Conservation (phyloP, 2,888 invertebrate species). For the Macrosoma leucophasiata region DNA sequence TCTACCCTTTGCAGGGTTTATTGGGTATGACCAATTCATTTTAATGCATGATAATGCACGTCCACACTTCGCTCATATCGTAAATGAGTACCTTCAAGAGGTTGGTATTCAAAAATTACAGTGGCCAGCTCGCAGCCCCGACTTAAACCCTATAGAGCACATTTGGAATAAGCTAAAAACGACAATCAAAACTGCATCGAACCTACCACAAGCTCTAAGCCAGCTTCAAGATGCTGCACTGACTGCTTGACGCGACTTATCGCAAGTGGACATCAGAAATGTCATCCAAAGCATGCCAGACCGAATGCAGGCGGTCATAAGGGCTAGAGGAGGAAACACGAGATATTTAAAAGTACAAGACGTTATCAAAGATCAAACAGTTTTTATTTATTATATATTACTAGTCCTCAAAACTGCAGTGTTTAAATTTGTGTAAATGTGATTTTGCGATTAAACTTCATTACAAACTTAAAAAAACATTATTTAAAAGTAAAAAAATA, state of each 20-base stretch:
- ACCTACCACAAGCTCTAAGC: too few species aligned
- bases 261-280: constrained; percentile 15
- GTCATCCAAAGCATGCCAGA: constrained; percentile 14
- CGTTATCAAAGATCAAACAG: neutral
- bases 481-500: neutral
- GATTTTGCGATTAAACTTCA: neutral
- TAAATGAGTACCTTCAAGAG: constrained; percentile 8
- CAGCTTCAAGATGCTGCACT: too few species aligned
- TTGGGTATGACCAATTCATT: constrained; percentile 6
- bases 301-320: constrained; percentile 18
- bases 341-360: constrained; percentile 6
- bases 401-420: constrained; percentile 1
- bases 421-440: neutral
- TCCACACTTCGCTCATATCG: constrained; percentile 5
- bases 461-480: neutral
- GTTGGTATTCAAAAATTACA: constrained; percentile 16
- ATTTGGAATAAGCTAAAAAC: constrained; percentile 18
- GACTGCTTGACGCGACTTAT: too few species aligned
- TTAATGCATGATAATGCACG: constrained; percentile 8
- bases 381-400: constrained; percentile 3
- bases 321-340: constrained; percentile 17
- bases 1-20: constrained; percentile 9
- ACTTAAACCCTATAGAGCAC: constrained; percentile 23
- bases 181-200: constrained; percentile 1
- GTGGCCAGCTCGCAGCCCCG: constrained; percentile 21